These are phyloP conservation scores for Nebria ingens DNA, from an alignment of 1,140 invertebrate genomes.

Conservation along the genomic window DNA sequence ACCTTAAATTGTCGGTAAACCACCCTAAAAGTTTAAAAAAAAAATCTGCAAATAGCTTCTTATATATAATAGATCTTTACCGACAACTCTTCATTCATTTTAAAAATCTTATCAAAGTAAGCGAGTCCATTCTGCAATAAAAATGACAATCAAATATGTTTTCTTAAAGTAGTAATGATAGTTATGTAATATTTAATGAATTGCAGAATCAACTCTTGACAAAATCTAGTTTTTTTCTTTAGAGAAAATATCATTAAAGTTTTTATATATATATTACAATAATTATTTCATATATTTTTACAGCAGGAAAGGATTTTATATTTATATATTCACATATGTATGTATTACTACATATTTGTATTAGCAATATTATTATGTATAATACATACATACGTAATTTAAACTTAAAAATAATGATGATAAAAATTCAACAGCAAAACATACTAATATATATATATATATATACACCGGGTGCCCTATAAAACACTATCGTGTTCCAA, in stretches of 20 bases:
- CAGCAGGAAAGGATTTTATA: neutral
- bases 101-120: neutral
- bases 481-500: neutral
- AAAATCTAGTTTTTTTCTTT: neutral
- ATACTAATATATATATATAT: conserved; percentile 1
- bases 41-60: neutral
- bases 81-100: neutral
- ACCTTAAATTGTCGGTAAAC: neutral
- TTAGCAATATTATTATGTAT: neutral
- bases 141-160: no score
- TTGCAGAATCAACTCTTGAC: neutral
- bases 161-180: neutral
- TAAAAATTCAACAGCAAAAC: neutral
- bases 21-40: no score
- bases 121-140: neutral
- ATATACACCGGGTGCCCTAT: no score
- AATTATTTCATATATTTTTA: neutral
- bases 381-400: neutral
- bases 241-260: neutral
- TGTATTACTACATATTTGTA: no score
- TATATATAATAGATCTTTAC: neutral
- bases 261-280: conserved; percentile 1
- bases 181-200: neutral
- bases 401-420: neutral
- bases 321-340: neutral